Evolutionary conservation across 2,113 vertebrate genomes (phyloP), one percentile per base, ranked within the genome.

Genomic region (Bufo bufo): DNA sequence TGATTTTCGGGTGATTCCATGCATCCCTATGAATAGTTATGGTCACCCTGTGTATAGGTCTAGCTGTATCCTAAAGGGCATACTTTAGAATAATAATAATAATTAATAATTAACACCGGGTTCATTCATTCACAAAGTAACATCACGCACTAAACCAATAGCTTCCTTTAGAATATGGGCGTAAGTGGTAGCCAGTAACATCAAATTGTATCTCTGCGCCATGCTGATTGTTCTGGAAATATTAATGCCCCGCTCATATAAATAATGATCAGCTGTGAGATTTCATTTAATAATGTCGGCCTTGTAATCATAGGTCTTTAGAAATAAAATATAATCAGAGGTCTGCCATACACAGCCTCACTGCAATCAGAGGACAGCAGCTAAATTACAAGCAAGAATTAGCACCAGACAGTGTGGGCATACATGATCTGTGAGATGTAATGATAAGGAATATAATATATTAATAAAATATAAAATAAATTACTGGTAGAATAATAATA

Each of bases 281-380:
- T 17, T 61, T 61, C 56, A n/a, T 43, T 82, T 20, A 82, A 82
- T 65, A 65, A 82, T 49, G 59, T n/a, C 43, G 45, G 49, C 59
- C 80, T 63, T 82, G 80, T 63, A 82, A 82, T 82, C 58, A 82
- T 20, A 82, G 58, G 80, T 61, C 79, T 61, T 7, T n/a, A 82
- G 56, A 43, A 52, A 58, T 45, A 61, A 33, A 61, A 43, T 12
- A 13, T 59, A 58, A 56, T 58, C 78, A 56, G 52, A 80, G 56
- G 23, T 56, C 78, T 80, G 54, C 56, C 9, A 43, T 58, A 43
- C 78, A 33, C 43, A 56, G 56, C 33, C 56, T 11, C 33, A 19
- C 45, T 20, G 58, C 49, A 81, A 81, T 61, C 79, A 81, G 56
- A 47, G 33, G 59, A n/a, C 45, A 11, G 80, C 59, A 8, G 33